Conservation (phyloP, 2,888 invertebrate species). For the Ferrisia virgata region DNA sequence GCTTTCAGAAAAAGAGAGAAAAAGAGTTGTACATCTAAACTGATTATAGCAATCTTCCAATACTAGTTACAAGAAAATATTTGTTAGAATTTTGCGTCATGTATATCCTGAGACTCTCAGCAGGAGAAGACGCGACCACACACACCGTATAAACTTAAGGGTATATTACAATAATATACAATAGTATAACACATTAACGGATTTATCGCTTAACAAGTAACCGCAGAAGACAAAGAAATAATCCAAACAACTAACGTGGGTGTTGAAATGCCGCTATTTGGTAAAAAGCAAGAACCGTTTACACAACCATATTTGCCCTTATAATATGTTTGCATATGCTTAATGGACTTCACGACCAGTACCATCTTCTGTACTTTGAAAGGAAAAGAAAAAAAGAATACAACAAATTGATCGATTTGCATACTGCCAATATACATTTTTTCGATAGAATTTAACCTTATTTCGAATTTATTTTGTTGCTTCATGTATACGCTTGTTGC, state of each 20-base stretch:
- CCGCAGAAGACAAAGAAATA: conserved; percentile 40
- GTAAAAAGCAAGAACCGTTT: conserved; percentile 41
- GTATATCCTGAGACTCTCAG: conserved; percentile 41
- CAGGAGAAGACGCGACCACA: conserved; percentile 44
- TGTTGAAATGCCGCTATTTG: conserved; percentile 44
- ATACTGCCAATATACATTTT: background rate
- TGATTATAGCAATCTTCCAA: conserved; percentile 44
- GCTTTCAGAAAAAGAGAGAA: conserved; percentile 14
- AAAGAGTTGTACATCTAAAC: conserved; percentile 5
- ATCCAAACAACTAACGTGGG: conserved; percentile 28
- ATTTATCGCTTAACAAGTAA: conserved; percentile 44
- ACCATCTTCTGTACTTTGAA: background rate
- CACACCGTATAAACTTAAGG: conserved; percentile 40
- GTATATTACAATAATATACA: conserved; percentile 35
- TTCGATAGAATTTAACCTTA: background rate
- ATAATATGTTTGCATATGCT: conserved; percentile 29
- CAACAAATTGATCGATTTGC: background rate
- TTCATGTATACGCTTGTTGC: background rate
- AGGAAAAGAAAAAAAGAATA: background rate
- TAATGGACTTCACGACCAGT: conserved; percentile 25
- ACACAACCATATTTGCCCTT: conserved; percentile 40
- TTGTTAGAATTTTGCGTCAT: conserved; percentile 43
- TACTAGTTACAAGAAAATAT: conserved; percentile 37
- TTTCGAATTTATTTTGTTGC: background rate
- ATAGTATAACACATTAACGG: conserved; percentile 41